Evolutionary conservation across 2,797 vertebrate species (phyloP).

Genomic region (Melanotaenia maccullochi): DNA sequence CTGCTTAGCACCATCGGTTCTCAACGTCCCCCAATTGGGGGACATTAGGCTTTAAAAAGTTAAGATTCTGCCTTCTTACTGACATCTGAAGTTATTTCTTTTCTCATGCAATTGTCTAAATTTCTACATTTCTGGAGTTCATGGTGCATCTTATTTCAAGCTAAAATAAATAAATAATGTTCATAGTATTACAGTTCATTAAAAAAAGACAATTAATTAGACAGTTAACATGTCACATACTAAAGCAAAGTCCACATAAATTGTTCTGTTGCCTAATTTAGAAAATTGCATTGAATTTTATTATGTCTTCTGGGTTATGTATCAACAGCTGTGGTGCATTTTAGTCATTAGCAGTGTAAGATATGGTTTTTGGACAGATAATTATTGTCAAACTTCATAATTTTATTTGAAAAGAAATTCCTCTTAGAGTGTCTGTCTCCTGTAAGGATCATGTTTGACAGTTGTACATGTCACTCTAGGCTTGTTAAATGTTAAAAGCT

Average conservation of each 20-base stretch:
- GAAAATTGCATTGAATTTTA: not conserved
- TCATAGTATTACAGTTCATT: too few relatives aligned
- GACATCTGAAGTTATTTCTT: not conserved
- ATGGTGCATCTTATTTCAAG: not conserved
- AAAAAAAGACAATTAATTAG: not conserved
- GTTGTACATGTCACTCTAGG: slow-evolving; percentile 10
- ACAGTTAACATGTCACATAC: not conserved
- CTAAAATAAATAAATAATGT: not conserved
- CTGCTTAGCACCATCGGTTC: not conserved
- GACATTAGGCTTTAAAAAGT: not conserved
- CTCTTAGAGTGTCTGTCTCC: slow-evolving; percentile 6
- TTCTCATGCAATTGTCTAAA: not conserved
- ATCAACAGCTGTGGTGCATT: slow-evolving; percentile 17
- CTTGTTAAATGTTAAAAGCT: slow-evolving; percentile 16
- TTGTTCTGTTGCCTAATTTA: not conserved
- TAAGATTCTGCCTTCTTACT: not conserved
- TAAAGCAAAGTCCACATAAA: not conserved
- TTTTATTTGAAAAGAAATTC: slow-evolving; percentile 7
- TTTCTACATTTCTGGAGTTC: not conserved
- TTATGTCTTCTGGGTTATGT: not conserved
- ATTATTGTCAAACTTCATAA: slow-evolving; percentile 9
- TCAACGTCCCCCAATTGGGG: not conserved
- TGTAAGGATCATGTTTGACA: slow-evolving; percentile 8
- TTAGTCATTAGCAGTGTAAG: slow-evolving; percentile 10
- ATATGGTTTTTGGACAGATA: slow-evolving; percentile 16